Percentiles rank a stretch among this genome's conserved stretches.
Evolutionary conservation across 1,140 invertebrate genomes (phyloP).

Genomic region (Octopus sinensis): DNA sequence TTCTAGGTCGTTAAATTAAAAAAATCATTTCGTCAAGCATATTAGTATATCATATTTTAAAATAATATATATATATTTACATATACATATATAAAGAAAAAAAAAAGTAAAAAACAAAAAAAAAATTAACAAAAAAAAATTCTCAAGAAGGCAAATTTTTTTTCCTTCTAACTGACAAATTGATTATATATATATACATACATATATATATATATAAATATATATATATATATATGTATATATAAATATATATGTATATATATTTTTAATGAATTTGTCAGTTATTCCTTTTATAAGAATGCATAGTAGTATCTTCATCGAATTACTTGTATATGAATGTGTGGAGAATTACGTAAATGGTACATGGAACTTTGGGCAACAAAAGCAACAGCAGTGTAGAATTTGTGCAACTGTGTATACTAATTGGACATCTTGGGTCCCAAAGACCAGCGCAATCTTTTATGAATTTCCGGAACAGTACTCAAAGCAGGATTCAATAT

Average conservation of each 20-base stretch:
- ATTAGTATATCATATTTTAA: too few species aligned
- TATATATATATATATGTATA: too few species aligned
- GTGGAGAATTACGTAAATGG: neutral
- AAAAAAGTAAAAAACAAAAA: neutral
- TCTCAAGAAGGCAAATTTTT: neutral
- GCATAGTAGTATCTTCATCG: slow-evolving; percentile 4
- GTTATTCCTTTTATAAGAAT: neutral
- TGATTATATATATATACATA: too few species aligned
- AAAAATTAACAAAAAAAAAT: slow-evolving; percentile 2
- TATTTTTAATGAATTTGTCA: neutral
- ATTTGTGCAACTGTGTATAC: too few species aligned
- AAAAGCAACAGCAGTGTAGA: too few species aligned
- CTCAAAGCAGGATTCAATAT: too few species aligned
- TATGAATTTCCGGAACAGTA: too few species aligned
- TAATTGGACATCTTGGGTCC: too few species aligned
- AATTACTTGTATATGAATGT: slow-evolving; percentile 6
- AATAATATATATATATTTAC: neutral
- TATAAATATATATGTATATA: neutral
- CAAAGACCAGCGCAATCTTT: too few species aligned
- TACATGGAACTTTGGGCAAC: too few species aligned
- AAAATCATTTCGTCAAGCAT: neutral
- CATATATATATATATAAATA: too few species aligned
- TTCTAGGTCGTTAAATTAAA: neutral
- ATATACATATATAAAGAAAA: neutral
- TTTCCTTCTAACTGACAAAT: too few species aligned